Base-by-base conservation (phyloP, 2,888 invertebrate species). In the Bedellia somnulentella region DNA sequence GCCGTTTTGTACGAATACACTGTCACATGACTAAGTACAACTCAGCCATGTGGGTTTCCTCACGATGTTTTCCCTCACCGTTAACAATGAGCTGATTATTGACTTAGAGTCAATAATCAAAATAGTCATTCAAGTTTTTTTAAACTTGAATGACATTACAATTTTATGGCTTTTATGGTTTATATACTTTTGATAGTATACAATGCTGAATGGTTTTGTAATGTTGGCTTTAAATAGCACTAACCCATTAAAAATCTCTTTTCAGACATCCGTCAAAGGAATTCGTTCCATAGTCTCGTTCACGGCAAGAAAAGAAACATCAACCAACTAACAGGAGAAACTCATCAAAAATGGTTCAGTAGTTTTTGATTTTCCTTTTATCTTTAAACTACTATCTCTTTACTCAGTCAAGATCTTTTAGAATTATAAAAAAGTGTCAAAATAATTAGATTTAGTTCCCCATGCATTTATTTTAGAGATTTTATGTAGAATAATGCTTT, bases 201-300 rank as follows among this genome's bases (percentile, higher is more conserved):
- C n/a, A n/a, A n/a, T n/a, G n/a, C n/a, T n/a, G n/a, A n/a, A n/a
- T n/a, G n/a, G n/a, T n/a, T n/a, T n/a, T n/a, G n/a, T n/a, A n/a
- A n/a, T n/a, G n/a, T n/a, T n/a, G n/a, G n/a, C n/a, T n/a, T n/a
- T n/a, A n/a, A n/a, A n/a, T n/a, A n/a, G n/a, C n/a, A n/a, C n/a
- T n/a, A n/a, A n/a, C n/a, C n/a, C n/a, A n/a, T n/a, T n/a, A n/a
- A n/a, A n/a, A n/a, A n/a, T 48, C 44, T 48, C 46, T 6, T 82
- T 83, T 41, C 81, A 90, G 89, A 89, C 89, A 29, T 90, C 89
- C 27, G 89, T 90, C 32, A 89, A 89, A 68, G 89, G 89, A 3
- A 89, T 90, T 42, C 82, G 89, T 34, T 89, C 89, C 27, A 90
- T 90, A 47, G 90, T 90, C 15, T 87, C 89, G 18, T 90, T 90